Evolutionary conservation across 2,113 vertebrate genomes (phyloP).

Genomic region (Trichomycterus rosablanca): DNA sequence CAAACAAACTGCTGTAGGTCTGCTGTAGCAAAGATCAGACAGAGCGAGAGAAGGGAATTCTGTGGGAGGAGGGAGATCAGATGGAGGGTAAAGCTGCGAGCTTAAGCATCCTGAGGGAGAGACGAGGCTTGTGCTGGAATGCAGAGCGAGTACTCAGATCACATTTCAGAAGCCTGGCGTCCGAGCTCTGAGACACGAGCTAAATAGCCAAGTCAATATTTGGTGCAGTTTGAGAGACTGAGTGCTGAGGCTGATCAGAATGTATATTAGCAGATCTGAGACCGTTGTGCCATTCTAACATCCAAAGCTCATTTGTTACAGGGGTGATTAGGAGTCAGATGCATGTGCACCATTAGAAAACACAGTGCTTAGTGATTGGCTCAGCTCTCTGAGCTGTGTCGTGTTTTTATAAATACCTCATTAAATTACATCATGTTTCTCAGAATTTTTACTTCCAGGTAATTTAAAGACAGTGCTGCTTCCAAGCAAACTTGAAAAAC

Average conservation of each 20-base stretch:
- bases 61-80: constrained; percentile 22
- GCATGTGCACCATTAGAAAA: constrained; percentile 5
- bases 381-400: constrained; percentile 5
- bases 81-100: constrained; percentile 22
- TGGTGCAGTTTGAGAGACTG: constrained; percentile 5
- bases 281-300: constrained; percentile 8
- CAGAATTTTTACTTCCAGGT: constrained; percentile 35
- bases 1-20: constrained; percentile 88
- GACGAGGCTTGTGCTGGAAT: constrained; percentile 49
- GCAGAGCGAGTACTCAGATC: constrained; percentile 58
- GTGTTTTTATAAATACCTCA: constrained; percentile 32
- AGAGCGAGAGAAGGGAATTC: constrained; percentile 55
- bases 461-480: constrained; percentile 2
- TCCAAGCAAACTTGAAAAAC: background rate
- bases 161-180: constrained; percentile 66
- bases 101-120: constrained; percentile 18
- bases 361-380: constrained; percentile 12
- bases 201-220: constrained; percentile 23
- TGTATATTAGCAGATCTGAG: constrained; percentile 20
- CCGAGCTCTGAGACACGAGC: constrained; percentile 21
- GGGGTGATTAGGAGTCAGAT: too few species aligned
- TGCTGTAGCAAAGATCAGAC: constrained; percentile 67
- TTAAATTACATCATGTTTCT: constrained; percentile 21
- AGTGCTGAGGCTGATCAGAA: constrained; percentile 14
- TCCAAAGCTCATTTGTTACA: too few species aligned